Evolutionary conservation across 2,797 vertebrate species (phyloP), one percentile per base, ranked within the genome.

Genomic region (Darevskia nairensis): DNA sequence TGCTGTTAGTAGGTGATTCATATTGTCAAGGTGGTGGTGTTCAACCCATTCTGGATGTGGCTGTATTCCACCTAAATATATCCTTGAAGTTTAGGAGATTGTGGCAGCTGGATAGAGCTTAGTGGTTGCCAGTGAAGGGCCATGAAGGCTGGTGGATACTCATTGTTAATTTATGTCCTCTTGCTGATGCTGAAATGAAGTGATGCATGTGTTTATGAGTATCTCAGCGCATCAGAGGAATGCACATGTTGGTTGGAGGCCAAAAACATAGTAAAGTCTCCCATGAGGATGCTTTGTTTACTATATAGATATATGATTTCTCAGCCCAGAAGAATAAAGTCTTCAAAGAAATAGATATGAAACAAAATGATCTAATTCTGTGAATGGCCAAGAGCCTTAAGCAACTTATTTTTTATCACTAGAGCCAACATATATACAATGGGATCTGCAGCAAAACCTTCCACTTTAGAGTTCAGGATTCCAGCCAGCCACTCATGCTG

Each of bases 131-230:
- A 71, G 66, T 44, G 81, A 32, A 32, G 64, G 44, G 17, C 21
- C 19, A 3, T 46, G 46, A 72, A 66, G 44, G 35, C 6, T 2
- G 35, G 6, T 44, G 69, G 64, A 41, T 71, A 41, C 21, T 61
- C 46, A 72, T 61, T 68, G 35, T 71, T 61, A 79, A 88, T 88
- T 84, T 84, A 84, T 88, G 46, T 8, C 46, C n/a, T 44, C 39
- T 32, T 79, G 50, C 29, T n/a, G 61, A 79, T 44, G 68, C 78
- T n/a, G 19, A n/a, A 29, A 11, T 71, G 74, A 84, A 79, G 13
- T 69, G 46, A 39, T 79, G 75, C 29, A 32, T 79, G 75, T 35
- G 61, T 88, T 29, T 75, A 32, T 69, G 72, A 84, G 59, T 84
- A 59, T 23, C 27, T 72, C 15, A 25, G 41, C 25, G 55, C 35